Conservation (phyloP, 2,113 vertebrate species). For the Pholis gunnellus region DNA sequence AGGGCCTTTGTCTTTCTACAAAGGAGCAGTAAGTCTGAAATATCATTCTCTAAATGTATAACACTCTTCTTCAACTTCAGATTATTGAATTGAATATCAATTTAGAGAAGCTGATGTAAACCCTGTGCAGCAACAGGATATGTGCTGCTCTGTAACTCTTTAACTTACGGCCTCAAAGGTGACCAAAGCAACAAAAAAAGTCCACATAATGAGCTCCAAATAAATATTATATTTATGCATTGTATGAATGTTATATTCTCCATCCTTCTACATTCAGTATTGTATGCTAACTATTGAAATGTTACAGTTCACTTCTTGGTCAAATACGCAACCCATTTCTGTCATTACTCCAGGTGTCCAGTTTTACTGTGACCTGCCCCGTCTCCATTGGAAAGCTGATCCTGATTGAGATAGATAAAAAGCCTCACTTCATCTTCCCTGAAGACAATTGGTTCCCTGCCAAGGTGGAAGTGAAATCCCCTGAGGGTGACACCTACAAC, state of each 20-base stretch:
- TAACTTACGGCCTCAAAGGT: neutral
- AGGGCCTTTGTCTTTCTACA: neutral
- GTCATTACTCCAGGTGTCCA: conserved; percentile 30
- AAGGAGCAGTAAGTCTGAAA: conserved; percentile 47
- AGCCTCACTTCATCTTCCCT: conserved; percentile 3
- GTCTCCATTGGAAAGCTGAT: conserved; percentile 65
- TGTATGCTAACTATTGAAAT: neutral
- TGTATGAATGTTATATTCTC: neutral
- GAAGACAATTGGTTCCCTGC: conserved; percentile 68
- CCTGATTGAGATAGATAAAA: conserved; percentile 68
- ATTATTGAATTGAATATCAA: neutral
- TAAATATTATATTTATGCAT: neutral
- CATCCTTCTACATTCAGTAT: neutral
- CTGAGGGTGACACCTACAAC: conserved; percentile 46
- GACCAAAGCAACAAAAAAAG: neutral
- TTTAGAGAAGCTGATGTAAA: neutral
- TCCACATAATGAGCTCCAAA: neutral
- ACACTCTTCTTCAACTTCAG: neutral
- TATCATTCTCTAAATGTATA: neutral
- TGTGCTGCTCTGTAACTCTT: too few species aligned
- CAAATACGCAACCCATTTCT: neutral
- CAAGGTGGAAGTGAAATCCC: conserved; percentile 64
- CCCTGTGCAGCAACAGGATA: neutral
- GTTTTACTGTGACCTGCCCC: conserved; percentile 40
- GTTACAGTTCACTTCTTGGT: neutral